Percentiles rank a stretch among this genome's conserved stretches.
Evolutionary conservation across 1,140 invertebrate species (phyloP).

Genomic region (Apis florea): DNA sequence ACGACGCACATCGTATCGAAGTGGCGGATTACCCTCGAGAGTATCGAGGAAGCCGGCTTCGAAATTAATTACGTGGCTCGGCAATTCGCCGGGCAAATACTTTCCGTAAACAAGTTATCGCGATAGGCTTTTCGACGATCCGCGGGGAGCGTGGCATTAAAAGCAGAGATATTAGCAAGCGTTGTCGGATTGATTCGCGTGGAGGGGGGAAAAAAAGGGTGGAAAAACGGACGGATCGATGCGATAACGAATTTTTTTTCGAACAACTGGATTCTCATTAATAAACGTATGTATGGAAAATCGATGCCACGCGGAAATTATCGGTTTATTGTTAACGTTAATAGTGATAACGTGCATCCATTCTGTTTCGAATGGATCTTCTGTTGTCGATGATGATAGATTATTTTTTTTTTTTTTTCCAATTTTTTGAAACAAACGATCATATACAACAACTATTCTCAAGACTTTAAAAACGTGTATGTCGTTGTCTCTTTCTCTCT

Average conservation of each 20-base stretch:
- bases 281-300: neutral
- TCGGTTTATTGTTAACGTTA: neutral
- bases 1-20: slow-evolving; percentile 5
- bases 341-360: neutral
- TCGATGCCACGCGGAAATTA: neutral
- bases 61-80: slow-evolving; percentile 53
- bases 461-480: no score
- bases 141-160: no score
- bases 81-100: slow-evolving; percentile 45
- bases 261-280: neutral
- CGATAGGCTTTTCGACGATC: neutral
- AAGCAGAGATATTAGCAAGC: neutral
- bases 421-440: no score
- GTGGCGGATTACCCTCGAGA: slow-evolving; percentile 42
- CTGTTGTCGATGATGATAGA: no score
- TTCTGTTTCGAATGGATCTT: no score
- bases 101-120: slow-evolving; percentile 31
- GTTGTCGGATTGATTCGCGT: neutral
- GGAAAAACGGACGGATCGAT: neutral
- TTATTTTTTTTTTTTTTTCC: no score
- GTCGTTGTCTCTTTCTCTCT: no score
- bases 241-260: neutral
- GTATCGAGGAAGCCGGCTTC: slow-evolving; percentile 3
- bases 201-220: no score
- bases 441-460: no score